phyloP scores from a whole-genome alignment of 1,140 invertebrate species.

The Aphidius gifuensis region DNA sequence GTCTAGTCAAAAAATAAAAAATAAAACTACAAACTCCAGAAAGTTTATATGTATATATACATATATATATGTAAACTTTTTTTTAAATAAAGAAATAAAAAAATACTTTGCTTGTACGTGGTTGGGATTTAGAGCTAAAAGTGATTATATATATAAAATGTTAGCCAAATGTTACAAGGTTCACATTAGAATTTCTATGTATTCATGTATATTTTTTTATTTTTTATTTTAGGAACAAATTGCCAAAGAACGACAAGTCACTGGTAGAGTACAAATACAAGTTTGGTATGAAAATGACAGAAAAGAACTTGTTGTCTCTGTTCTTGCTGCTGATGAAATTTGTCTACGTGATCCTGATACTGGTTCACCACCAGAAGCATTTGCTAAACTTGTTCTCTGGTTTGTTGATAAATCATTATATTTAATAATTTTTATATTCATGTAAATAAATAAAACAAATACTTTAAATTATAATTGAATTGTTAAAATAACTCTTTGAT shows the following conservation, averaged over 20 bases:
- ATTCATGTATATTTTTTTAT: background rate
- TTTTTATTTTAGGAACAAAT: constrained; percentile 63
- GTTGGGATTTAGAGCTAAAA: background rate
- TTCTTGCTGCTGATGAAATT: constrained; percentile 80
- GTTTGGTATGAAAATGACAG: constrained; percentile 82
- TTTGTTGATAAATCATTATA: constrained; percentile 35
- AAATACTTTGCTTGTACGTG: background rate
- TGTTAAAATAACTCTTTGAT: background rate
- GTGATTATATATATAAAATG: background rate
- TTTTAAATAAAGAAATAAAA: background rate
- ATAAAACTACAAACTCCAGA: background rate
- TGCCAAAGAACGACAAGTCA: constrained; percentile 69
- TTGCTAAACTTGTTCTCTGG: constrained; percentile 75
- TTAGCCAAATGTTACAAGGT: too few relatives aligned
- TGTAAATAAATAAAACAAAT: constrained; percentile 14
- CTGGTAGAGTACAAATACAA: constrained; percentile 77
- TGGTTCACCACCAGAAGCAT: constrained; percentile 75
- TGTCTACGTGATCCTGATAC: constrained; percentile 69
- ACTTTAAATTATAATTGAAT: background rate
- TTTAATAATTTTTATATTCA: background rate
- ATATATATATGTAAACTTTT: background rate
- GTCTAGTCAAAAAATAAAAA: background rate
- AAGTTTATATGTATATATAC: background rate
- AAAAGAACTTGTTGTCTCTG: constrained; percentile 75
- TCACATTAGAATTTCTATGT: too few relatives aligned